Conservation (phyloP, 2,888 invertebrate genomes). For the Antitype chi region DNA sequence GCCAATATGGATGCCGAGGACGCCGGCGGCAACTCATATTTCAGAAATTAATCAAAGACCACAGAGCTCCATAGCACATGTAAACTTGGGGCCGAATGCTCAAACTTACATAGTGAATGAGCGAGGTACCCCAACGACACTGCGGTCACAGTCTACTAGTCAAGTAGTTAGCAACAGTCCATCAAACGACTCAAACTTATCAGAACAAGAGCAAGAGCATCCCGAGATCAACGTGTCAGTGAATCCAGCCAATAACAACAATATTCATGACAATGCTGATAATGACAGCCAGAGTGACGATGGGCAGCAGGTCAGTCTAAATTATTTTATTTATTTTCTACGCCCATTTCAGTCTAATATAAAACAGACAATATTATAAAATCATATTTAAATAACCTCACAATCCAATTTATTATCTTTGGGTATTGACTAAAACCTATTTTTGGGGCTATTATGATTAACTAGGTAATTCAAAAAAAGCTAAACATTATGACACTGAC, state of each 20-base stretch:
- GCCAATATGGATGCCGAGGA: constrained; percentile 86
- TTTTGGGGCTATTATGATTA: not conserved
- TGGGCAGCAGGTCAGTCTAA: constrained; percentile 82
- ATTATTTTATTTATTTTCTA: constrained; percentile 1
- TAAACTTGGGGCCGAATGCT: constrained; percentile 79
- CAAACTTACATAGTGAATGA: constrained; percentile 84
- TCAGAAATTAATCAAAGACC: constrained; percentile 81
- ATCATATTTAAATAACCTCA: not conserved
- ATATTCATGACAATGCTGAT: constrained; percentile 86
- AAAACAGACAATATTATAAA: not conserved
- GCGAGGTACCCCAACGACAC: constrained; percentile 73
- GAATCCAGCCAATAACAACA: constrained; percentile 87
- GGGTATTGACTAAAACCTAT: constrained; percentile 7
- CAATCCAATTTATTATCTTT: not conserved
- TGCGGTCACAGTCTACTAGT: constrained; percentile 73
- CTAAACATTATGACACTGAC: constrained; percentile 14
- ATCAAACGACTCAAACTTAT: constrained; percentile 81
- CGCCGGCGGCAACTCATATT: constrained; percentile 81
- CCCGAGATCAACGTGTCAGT: constrained; percentile 85
- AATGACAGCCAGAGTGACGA: constrained; percentile 88
- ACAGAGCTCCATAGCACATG: constrained; percentile 86
- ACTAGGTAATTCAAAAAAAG: not conserved
- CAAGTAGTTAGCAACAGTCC: constrained; percentile 78
- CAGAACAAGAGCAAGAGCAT: constrained; percentile 78
- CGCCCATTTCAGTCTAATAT: not conserved